These are phyloP conservation scores for Gobiocypris rarus DNA, from an alignment of 2,113 vertebrate species.

Conservation along the genomic window DNA sequence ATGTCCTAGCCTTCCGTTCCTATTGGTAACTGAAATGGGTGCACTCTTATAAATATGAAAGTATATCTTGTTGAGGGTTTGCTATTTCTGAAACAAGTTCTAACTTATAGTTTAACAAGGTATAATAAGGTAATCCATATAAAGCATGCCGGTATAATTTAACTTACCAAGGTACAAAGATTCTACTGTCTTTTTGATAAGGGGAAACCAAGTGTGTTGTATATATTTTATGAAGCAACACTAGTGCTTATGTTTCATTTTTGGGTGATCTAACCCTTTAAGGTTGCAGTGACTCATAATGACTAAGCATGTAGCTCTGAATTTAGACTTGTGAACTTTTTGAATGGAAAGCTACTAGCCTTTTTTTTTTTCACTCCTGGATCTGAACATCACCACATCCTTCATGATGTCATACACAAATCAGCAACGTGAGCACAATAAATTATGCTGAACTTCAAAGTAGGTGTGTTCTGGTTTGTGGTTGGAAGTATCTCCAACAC, in stretches of 20 bases:
- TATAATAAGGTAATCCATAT: background rate
- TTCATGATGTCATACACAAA: constrained; percentile 45
- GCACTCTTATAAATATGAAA: background rate
- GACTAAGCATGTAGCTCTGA: constrained; percentile 20
- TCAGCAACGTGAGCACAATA: background rate
- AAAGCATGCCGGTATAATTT: background rate
- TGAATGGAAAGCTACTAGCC: background rate
- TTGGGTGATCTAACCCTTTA: too few species aligned
- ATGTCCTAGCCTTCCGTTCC: background rate
- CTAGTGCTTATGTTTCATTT: too few species aligned
- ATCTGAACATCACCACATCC: constrained; percentile 35
- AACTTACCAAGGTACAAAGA: background rate
- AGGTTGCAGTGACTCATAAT: constrained; percentile 40
- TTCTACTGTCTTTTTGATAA: background rate
- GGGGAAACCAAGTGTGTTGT: background rate
- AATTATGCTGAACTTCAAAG: constrained; percentile 8
- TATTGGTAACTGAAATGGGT: background rate
- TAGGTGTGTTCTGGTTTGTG: constrained; percentile 11
- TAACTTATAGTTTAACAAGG: background rate
- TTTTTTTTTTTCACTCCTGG: background rate
- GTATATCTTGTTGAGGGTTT: background rate
- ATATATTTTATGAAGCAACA: too few species aligned
- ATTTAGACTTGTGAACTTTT: constrained; percentile 12
- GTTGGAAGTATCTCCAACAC: constrained; percentile 1
- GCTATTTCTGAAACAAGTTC: background rate